These are phyloP conservation scores for Lithophane socia DNA, from an alignment of 2,888 invertebrate species.

Conservation along the genomic window DNA sequence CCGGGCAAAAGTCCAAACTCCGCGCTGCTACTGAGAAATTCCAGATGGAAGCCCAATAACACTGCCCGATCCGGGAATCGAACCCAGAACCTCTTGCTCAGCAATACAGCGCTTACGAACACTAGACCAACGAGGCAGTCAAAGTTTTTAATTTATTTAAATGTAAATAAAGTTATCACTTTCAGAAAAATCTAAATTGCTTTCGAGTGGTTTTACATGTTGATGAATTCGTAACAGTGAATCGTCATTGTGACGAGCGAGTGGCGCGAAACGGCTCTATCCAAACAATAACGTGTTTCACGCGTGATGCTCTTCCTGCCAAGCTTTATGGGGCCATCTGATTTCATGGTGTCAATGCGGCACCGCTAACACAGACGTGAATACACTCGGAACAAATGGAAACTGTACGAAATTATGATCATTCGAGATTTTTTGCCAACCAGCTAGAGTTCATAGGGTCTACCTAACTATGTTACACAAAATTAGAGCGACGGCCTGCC, in stretches of 20 bases:
- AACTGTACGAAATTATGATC: slow-evolving; percentile 23
- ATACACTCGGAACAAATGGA: slow-evolving; percentile 34
- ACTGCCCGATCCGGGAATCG: background rate
- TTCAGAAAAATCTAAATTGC: slow-evolving; percentile 44
- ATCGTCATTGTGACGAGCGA: slow-evolving; percentile 78
- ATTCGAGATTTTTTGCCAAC: slow-evolving; percentile 26
- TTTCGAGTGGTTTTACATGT: slow-evolving; percentile 54
- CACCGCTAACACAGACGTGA: slow-evolving; percentile 43
- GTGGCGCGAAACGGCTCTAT: slow-evolving; percentile 80
- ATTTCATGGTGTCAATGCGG: slow-evolving; percentile 76
- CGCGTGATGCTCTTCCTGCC: slow-evolving; percentile 84
- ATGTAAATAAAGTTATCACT: slow-evolving; percentile 32
- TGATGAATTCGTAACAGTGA: slow-evolving; percentile 61
- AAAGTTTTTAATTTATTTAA: background rate
- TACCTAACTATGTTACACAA: background rate
- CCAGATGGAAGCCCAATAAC: background rate
- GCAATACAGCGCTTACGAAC: background rate
- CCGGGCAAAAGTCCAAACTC: background rate
- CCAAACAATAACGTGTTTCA: slow-evolving; percentile 82
- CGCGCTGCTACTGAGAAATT: background rate
- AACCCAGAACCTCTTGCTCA: background rate
- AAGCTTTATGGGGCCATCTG: slow-evolving; percentile 80
- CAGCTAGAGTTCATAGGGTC: background rate
- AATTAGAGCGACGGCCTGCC: background rate
- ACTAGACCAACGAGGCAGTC: background rate